phyloP scores from a whole-genome alignment of 2,888 invertebrate species.

The Leptogaster cylindrica region DNA sequence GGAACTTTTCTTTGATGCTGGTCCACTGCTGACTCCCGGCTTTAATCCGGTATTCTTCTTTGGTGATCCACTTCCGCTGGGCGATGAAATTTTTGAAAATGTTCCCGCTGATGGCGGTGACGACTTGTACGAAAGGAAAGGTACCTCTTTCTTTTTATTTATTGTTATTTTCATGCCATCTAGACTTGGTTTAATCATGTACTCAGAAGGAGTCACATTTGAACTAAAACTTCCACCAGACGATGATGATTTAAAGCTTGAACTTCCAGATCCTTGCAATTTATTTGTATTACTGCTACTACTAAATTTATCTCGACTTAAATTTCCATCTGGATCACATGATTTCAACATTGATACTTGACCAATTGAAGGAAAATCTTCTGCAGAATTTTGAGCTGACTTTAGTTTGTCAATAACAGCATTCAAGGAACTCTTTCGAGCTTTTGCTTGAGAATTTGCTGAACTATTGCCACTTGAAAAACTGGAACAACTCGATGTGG shows the following conservation, averaged over 20 bases:
- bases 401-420: constrained; percentile 88
- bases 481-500: background rate
- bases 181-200: constrained; percentile 84
- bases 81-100: constrained; percentile 61
- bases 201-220: constrained; percentile 67
- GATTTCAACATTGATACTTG: background rate
- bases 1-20: constrained; percentile 75
- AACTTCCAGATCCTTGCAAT: constrained; percentile 47
- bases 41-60: constrained; percentile 84
- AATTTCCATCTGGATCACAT: background rate
- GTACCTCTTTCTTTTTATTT: constrained; percentile 76
- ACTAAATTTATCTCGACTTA: background rate
- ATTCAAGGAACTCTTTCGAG: constrained; percentile 78
- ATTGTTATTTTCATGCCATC: constrained; percentile 92
- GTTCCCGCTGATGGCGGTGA: background rate
- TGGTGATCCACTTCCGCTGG: constrained; percentile 69
- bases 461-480: background rate
- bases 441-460: constrained; percentile 55
- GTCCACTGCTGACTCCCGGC: constrained; percentile 85
- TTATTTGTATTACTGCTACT: background rate
- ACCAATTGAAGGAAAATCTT: constrained; percentile 40
- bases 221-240: too few species aligned
- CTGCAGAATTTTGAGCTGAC: constrained; percentile 66
- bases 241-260: constrained; percentile 1
- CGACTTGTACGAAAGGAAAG: background rate